A percentile compares a stretch with the other conserved stretches of the same genome.
These are phyloP conservation scores for Heliothis peltigera DNA, from an alignment of 2,888 invertebrate species.

Conservation along the genomic window DNA sequence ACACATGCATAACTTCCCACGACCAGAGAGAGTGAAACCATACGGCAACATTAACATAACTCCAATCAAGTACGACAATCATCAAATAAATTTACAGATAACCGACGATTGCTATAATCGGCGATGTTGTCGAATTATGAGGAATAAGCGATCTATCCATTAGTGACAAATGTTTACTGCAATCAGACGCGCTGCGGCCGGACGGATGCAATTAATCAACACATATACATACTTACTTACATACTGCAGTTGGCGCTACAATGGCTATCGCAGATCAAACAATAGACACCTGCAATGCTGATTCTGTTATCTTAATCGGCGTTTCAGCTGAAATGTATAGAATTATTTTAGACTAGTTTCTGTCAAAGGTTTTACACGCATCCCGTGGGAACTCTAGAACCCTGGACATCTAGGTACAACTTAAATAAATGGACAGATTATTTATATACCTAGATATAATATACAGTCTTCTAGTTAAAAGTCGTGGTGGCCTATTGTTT, in stretches of 20 bases:
- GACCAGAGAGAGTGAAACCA: too few relatives aligned
- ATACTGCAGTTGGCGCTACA: constrained; percentile 42
- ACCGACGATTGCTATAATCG: constrained; percentile 58
- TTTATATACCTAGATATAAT: too few relatives aligned
- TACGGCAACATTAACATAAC: neutral
- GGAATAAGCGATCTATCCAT: constrained; percentile 74
- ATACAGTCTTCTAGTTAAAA: too few relatives aligned
- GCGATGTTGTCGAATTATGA: constrained; percentile 64
- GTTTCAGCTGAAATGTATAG: too few relatives aligned
- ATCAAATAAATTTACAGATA: constrained; percentile 60
- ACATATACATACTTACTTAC: constrained; percentile 50
- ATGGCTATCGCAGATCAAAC: constrained; percentile 53
- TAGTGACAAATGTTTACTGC: constrained; percentile 83
- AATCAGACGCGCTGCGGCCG: constrained; percentile 74
- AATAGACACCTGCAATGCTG: constrained; percentile 42
- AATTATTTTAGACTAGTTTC: too few relatives aligned
- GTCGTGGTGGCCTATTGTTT: too few relatives aligned
- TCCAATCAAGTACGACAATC: constrained; percentile 35
- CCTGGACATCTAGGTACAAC: too few relatives aligned
- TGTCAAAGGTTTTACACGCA: too few relatives aligned
- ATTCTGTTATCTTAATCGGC: constrained; percentile 5
- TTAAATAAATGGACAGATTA: too few relatives aligned
- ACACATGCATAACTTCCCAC: too few relatives aligned
- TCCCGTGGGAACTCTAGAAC: too few relatives aligned
- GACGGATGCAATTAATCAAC: constrained; percentile 76